Evolutionary conservation across 2,888 invertebrate species (phyloP).

Genomic region (Trachelus iudaicus): DNA sequence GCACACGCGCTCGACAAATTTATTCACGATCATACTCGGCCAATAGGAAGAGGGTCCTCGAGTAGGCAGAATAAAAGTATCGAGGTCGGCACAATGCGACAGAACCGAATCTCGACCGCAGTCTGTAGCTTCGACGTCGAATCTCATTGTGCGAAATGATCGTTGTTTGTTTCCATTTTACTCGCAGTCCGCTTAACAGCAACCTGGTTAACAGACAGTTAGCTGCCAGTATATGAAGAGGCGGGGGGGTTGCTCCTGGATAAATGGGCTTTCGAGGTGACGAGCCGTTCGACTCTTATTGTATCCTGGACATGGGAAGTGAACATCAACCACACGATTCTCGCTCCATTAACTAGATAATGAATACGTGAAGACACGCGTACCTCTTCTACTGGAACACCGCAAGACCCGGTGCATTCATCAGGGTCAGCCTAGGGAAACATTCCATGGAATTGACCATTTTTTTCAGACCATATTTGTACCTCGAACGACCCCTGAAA

Average conservation of each 20-base stretch:
- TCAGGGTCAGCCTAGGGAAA: not conserved
- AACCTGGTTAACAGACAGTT: constrained; percentile 43
- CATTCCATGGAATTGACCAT: not conserved
- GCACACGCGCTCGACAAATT: constrained; percentile 45
- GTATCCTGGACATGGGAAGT: constrained; percentile 60
- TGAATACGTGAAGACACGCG: constrained; percentile 16
- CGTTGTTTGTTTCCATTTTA: constrained; percentile 41
- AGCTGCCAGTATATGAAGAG: constrained; percentile 14
- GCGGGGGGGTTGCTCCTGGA: constrained; percentile 16
- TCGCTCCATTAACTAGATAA: constrained; percentile 56
- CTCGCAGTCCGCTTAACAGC: constrained; percentile 47
- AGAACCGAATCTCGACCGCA: not conserved
- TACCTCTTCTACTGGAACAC: not conserved
- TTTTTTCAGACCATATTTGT: not conserved
- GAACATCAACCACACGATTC: constrained; percentile 50
- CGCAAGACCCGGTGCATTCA: not conserved
- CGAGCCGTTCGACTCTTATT: constrained; percentile 36
- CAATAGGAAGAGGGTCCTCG: constrained; percentile 24
- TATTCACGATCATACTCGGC: constrained; percentile 42
- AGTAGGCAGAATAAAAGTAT: constrained; percentile 10
- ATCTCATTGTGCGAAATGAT: constrained; percentile 5
- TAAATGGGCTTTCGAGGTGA: constrained; percentile 21
- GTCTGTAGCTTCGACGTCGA: not conserved
- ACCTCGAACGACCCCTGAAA: not conserved
- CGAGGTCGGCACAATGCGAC: not conserved